Base-by-base conservation (phyloP, 2,113 vertebrate species). In the Micronycteris hirsuta region DNA sequence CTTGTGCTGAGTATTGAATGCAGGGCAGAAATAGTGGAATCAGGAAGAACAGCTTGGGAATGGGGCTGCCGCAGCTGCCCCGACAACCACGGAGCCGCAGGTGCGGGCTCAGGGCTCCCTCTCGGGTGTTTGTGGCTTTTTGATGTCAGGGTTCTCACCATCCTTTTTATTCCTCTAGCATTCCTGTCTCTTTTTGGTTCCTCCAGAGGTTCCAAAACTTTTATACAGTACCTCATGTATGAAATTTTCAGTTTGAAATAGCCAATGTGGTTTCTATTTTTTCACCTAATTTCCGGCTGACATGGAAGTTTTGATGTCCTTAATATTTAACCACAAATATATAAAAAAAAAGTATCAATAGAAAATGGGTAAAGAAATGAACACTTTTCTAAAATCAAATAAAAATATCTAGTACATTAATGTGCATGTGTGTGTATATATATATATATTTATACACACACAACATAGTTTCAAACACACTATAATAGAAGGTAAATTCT, bases 311-410 rank as follows among this genome's bases (percentile, higher is more conserved):
- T 93, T 76, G 10, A 84, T 80, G 14, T 13, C 8, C 19, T 92
- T 56, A 43, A n/a, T 68, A 89, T 54, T 82, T 76, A 82, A 94
- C n/a, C 10, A 83, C 38, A 94, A 91, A 93, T 74, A 70, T 70
- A 95, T 28, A 22, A 91, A 63, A 84, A 88, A 22, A 89, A 84
- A 28, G 33, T 41, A 13, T 22, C 28, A 74, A 12, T n/a, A 68
- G 54, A 89, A 88, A 94, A 45, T 82, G 10, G 16, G 19, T 3
- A 89, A 89, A 70, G n/a, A 77, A 67, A 76, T 70, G 24, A 92
- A 84, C 7, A 58, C 13, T 38, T 94, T 94, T 86, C 24, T 52
- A 45, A 88, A 84, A 70, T 89, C 14, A 86, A 67, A 22, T 70
- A 76, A 61, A 89, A 86, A 86, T 76, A 36, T 45, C 43, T 36